Base-by-base conservation (phyloP, 2,888 invertebrate species). In the Hemithea aestivaria region DNA sequence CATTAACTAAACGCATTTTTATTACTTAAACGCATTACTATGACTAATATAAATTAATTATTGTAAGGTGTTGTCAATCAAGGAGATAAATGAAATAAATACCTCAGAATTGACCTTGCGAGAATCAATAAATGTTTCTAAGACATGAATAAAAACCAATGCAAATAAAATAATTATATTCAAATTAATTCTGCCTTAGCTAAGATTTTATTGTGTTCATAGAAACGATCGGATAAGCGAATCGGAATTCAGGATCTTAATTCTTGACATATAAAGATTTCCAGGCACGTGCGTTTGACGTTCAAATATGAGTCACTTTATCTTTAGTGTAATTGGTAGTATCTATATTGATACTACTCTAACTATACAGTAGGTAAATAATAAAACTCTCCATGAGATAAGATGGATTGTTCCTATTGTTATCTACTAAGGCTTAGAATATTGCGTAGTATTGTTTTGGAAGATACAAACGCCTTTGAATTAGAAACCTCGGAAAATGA, bases 161-260 rank as follows among this genome's bases (percentile, higher is more conserved):
- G 26, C 33, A 12, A 44, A 33, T n/a, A n/a, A 40, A 25, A 7
- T 32, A 40, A 41, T 34, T 21, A 31, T 21, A 31, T 29, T 24
- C 7, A 27, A 16, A 16, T 16, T 16, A 16, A 16, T 16, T 16
- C 16, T 16, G 5, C 16, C 23, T 27, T 31, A 20, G 29, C 20
- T 29, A 22, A 22, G 20, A 33, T 42, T 50, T 51, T 48, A 54
- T 45, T 9, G 10, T 22, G 45, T 49, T 60, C 62, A 55, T 47
- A 36, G 41, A 54, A 60, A 43, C 36, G 24, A 37, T 51, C 56
- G 42, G 42, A 43, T 61, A 58, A 62, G 43, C 45, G 29, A 45
- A 47, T 33, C 52, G 58, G 64, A 58, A 68, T 69, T 51, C 60
- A 60, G 60, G 62, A 60, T 60, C 54, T 58, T 16, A 53, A 49